A percentile compares a stretch with the other conserved stretches of the same genome.
phyloP scores from a whole-genome alignment of 1,140 invertebrate species.

The Mya arenaria region DNA sequence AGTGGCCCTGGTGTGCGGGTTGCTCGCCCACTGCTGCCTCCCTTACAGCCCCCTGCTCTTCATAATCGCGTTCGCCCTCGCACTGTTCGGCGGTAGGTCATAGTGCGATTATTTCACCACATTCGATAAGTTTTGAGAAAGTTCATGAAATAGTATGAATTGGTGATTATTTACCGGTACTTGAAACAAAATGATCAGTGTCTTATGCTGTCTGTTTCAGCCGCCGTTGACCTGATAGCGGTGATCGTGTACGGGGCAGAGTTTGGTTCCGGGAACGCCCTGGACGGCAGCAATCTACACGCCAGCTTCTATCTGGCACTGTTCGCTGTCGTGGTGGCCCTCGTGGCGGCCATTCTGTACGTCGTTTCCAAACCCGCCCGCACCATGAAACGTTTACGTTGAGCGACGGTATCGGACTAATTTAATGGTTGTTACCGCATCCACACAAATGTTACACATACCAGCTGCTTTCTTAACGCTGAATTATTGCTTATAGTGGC shows the following conservation, averaged over 20 bases:
- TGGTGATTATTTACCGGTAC: no score
- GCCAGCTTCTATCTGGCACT: constrained; percentile 29
- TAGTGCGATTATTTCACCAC: no score
- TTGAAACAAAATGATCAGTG: no score
- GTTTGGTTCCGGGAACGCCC: neutral
- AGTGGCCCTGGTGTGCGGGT: constrained; percentile 10
- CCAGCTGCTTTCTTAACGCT: no score
- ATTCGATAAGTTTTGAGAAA: no score
- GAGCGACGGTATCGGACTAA: no score
- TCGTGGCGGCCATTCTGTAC: constrained; percentile 6
- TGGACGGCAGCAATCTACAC: constrained; percentile 9
- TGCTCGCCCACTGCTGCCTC: neutral
- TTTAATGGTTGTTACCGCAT: no score
- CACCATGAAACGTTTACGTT: no score
- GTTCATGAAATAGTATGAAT: no score
- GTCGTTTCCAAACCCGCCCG: neutral
- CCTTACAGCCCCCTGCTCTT: neutral
- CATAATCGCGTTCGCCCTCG: constrained; percentile 5
- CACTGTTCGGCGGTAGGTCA: constrained; percentile 34
- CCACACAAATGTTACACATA: no score
- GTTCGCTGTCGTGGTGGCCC: neutral
- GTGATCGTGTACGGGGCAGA: constrained; percentile 28
- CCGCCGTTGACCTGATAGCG: constrained; percentile 5
- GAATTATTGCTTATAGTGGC: no score
- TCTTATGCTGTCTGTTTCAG: neutral